Base-by-base conservation (phyloP, 1,140 invertebrate genomes). In the Pseudachorutes palmiensis region DNA sequence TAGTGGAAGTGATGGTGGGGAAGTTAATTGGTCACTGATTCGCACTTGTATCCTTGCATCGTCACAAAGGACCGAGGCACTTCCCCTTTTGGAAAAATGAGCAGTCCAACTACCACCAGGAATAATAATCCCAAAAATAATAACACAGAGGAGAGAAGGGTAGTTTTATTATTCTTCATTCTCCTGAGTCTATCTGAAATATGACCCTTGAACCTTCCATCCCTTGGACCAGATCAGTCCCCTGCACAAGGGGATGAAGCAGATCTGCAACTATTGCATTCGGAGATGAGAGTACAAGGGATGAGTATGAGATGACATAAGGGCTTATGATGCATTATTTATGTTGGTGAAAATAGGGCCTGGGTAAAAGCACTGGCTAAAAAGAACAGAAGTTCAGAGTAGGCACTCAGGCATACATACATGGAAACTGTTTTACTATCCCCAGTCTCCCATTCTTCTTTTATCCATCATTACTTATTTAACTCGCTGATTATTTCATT, bases 21-120 rank as follows among this genome's bases (percentile, higher is more conserved):
- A 28, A 66, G 64, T 67, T 67, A 67, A 67, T 67, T 67, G 66
- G 66, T 62, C 66, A 62, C 45, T 65, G 66, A 51, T 55, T 62
- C 48, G 41, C 60, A 62, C 59, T 51, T 32, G 59, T 33, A 9
- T 19, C 29, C 3, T 41, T 62, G 9, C 28, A 12, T 9, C 5
- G 32, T 5, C 5, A 33, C 12, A 26, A 16, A 26, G 59, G 16
- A 5, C 2, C 24, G 5, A 61, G 3, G 9, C 16, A 33, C 29
- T 31, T 22, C 29, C 28, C 16, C 19, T 31, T 9, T 29, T 55
- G 9, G 51, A n/a, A 14, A 55, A n/a, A n/a, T 55, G 51, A 55
- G 51, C 14, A 55, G 51, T 55, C 5, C 14, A 14, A n/a, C n/a
- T n/a, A n/a, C n/a, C n/a, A n/a, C n/a, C n/a, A n/a, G n/a, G 24